Conservation (phyloP, 2,113 vertebrate species). For the Chrysemys picta region DNA sequence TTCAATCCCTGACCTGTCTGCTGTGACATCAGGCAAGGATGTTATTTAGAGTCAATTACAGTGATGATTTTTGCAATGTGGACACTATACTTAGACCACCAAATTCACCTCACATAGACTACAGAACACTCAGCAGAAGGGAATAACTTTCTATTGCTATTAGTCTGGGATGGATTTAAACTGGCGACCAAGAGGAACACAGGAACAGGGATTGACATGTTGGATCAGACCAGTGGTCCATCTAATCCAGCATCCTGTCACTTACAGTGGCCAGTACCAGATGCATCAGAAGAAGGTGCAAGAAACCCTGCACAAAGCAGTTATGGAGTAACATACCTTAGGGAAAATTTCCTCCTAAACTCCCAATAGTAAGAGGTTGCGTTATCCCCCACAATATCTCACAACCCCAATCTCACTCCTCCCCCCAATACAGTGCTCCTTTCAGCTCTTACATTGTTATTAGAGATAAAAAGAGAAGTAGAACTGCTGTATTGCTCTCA, state of each 20-base stretch:
- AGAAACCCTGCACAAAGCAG: not conserved
- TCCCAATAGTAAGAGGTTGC: not conserved
- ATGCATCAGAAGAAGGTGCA: not conserved
- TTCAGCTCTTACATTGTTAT: not conserved
- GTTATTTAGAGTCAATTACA: not conserved
- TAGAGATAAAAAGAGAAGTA: not conserved
- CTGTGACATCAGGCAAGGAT: not conserved
- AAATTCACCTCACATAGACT: not conserved
- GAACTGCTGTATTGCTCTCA: not conserved
- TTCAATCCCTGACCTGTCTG: not conserved
- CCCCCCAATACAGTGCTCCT: not conserved
- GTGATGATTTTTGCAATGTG: not conserved
- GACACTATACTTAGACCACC: not conserved
- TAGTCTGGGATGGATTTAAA: not conserved
- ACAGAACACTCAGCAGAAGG: not conserved
- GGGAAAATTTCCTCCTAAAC: not conserved
- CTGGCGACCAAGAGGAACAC: not conserved
- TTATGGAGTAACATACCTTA: not conserved
- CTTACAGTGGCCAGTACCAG: not conserved
- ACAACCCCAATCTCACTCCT: not conserved
- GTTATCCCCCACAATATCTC: accelerated
- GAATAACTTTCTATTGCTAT: accelerated
- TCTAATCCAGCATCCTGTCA: not conserved
- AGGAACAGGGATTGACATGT: not conserved
- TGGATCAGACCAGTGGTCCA: accelerated